phyloP scores from a whole-genome alignment of 2,113 vertebrate genomes.

The Poicephalus gulielmi region DNA sequence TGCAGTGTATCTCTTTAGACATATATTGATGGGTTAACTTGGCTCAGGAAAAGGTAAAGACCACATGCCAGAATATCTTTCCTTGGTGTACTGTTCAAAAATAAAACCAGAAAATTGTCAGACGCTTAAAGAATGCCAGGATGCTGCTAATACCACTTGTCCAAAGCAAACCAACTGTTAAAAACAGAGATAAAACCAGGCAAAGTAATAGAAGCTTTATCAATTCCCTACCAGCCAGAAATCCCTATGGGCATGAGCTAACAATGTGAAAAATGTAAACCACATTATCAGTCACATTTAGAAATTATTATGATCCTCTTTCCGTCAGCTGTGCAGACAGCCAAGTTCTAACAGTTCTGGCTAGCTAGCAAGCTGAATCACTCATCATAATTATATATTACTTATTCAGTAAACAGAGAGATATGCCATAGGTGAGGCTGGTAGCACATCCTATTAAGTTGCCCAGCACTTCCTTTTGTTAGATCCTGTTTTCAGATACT shows the following conservation, averaged over 20 bases:
- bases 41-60: neutral
- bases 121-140: neutral
- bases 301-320: conserved; percentile 20
- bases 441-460: neutral
- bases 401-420: neutral
- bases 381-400: neutral
- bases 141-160: neutral
- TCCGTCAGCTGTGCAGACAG: neutral
- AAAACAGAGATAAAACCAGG: neutral
- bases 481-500: neutral
- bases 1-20: neutral
- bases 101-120: conserved; percentile 5
- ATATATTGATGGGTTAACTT: neutral
- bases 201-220: neutral
- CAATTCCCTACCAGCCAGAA: conserved; percentile 9
- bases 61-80: neutral
- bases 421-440: neutral
- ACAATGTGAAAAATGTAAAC: conserved; percentile 23
- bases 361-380: conserved; percentile 11
- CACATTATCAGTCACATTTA: conserved; percentile 25
- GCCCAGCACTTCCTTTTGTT: neutral
- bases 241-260: neutral
- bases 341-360: conserved; percentile 44
- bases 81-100: conserved; percentile 1
- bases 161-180: conserved; percentile 10